Evolutionary conservation across 2,888 invertebrate genomes (phyloP).

Genomic region (Stenotaenia linearis): DNA sequence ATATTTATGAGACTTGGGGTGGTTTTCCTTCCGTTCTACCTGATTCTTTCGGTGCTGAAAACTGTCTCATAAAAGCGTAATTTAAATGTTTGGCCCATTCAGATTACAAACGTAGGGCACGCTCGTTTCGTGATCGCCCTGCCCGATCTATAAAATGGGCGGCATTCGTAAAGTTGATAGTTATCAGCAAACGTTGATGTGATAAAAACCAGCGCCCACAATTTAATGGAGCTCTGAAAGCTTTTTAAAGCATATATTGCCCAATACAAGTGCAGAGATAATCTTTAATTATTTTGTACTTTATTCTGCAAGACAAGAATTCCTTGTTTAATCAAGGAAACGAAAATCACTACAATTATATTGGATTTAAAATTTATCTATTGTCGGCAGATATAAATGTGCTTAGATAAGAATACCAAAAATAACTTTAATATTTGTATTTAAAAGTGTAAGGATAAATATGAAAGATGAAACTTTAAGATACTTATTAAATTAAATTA

Average conservation of each 20-base stretch:
- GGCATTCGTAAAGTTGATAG: not conserved
- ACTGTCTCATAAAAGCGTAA: not conserved
- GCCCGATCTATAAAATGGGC: not conserved
- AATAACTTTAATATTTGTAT: too few relatives aligned
- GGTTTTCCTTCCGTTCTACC: not conserved
- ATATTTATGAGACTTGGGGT: not conserved
- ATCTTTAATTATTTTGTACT: too few relatives aligned
- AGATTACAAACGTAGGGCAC: not conserved
- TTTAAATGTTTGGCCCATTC: not conserved
- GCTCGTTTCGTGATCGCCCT: not conserved
- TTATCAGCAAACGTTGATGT: not conserved
- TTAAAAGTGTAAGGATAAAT: too few relatives aligned
- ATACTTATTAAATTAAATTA: too few relatives aligned
- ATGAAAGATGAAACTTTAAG: too few relatives aligned
- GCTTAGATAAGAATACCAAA: too few relatives aligned
- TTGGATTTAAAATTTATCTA: too few relatives aligned
- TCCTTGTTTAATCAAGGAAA: too few relatives aligned
- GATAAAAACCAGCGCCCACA: not conserved
- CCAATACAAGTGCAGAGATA: not conserved
- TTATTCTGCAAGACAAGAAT: too few relatives aligned
- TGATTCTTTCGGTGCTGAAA: not conserved
- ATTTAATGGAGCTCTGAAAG: not conserved
- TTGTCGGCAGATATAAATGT: too few relatives aligned
- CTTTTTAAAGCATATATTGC: not conserved
- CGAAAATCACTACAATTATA: too few relatives aligned